Base-by-base conservation (phyloP, 2,113 vertebrate genomes). In the Cephalopterus ornatus region DNA sequence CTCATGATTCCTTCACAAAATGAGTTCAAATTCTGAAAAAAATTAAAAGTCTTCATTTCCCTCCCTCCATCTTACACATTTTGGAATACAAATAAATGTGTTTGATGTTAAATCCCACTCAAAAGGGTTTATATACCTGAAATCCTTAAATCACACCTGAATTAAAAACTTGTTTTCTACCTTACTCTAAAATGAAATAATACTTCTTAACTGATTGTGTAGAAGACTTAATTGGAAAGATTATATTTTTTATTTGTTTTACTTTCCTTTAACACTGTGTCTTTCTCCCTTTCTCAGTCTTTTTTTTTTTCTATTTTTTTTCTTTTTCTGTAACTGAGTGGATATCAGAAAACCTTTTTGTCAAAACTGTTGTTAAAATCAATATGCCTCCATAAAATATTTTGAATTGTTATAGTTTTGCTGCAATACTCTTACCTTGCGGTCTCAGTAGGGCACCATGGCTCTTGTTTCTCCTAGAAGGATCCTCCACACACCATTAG, bases 371-470 rank as follows among this genome's bases (percentile, higher is more conserved):
- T 89, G 19, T 58, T 47, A 56, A 83, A 92, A 85, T 56, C 47
- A 83, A 32, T 76, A 37, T 62, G 12, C 5, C 14, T 74, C 35
- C 3, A 1, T 41, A 62, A 30, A 55, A 74, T 14, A 86, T 62
- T 80, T 86, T 70, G 28, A 9, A 39, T 72, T 12, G 0, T 47
- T 42, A 33, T 1, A 50, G 8, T 35, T 37, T 37, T 68, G 8
- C 24, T 53, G 72, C 79, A 80, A 66, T 27, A 24, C 8, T 63
- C 39, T 7, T 37, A 47, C 12, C 5, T 84, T 89, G 81, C 33
- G 46, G 4, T 85, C 12, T 78, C 63, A 61, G 32, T 4, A 59
- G 27, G 18, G 4, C 14, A 77, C 24, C 0, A 0, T 3, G 12
- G 9, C 6, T 59, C 14, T 32, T n/a, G 6, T 68, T 93, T 65